Conservation (phyloP, 2,113 vertebrate species). For the Cottus gobio region DNA sequence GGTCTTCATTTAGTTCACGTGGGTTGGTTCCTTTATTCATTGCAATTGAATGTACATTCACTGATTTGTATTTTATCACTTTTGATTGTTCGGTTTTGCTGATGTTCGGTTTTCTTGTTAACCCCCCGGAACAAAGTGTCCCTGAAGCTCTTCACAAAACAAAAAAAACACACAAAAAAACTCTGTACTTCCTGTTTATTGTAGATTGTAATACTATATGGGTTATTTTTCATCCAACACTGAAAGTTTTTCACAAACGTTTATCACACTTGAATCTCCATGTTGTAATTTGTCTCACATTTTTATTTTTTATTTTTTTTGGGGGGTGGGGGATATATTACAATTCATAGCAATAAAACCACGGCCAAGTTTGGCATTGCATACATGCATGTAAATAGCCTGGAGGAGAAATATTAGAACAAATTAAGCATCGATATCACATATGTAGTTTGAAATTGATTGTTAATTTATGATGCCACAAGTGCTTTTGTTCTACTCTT, state of each 20-base stretch:
- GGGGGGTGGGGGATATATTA: constrained; percentile 22
- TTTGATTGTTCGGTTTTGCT: constrained; percentile 54
- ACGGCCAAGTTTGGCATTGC: constrained; percentile 25
- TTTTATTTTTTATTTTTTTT: constrained; percentile 27
- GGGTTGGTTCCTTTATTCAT: constrained; percentile 38
- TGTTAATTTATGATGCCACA: constrained; percentile 81
- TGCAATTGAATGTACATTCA: constrained; percentile 76
- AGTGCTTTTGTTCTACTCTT: constrained; percentile 70
- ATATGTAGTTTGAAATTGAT: constrained; percentile 64
- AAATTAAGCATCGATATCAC: constrained; percentile 63
- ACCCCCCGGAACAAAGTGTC: constrained; percentile 4
- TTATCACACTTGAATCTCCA: constrained; percentile 69
- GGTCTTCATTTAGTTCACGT: constrained; percentile 27
- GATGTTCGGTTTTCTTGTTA: constrained; percentile 19
- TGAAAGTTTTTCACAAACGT: constrained; percentile 56
- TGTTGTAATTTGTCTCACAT: constrained; percentile 59
- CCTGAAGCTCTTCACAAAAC: neutral
- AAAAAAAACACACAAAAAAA: neutral
- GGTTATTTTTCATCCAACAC: constrained; percentile 47
- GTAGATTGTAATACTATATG: constrained; percentile 19
- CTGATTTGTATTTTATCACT: constrained; percentile 67
- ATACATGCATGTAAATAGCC: constrained; percentile 72
- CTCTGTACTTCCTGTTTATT: constrained; percentile 21
- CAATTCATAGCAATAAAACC: constrained; percentile 50
- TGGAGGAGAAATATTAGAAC: constrained; percentile 47